phyloP scores from a whole-genome alignment of 2,797 vertebrate genomes.

The Rhinella marina region DNA sequence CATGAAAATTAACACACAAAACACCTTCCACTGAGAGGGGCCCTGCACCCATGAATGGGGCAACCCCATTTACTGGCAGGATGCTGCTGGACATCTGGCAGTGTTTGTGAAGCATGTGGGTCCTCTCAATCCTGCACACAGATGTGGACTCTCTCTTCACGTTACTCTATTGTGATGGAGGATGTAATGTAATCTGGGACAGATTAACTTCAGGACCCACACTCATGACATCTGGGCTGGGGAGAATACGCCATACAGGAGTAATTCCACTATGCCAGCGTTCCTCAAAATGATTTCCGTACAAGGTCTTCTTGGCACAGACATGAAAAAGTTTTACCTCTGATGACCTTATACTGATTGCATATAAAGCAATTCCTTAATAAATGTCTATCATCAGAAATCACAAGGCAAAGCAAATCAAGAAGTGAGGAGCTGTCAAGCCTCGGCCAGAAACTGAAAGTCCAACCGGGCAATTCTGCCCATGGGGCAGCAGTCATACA shows the following conservation, averaged over 20 bases:
- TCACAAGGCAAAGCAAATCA: background rate
- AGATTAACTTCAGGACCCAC: slow-evolving; percentile 19
- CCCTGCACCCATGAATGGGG: background rate
- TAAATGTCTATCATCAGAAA: background rate
- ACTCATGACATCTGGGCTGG: slow-evolving; percentile 9
- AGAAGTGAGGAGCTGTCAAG: background rate
- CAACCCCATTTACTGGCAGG: slow-evolving; percentile 14
- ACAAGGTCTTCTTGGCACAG: background rate
- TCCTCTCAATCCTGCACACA: slow-evolving; percentile 27
- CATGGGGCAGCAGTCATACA: too few relatives aligned
- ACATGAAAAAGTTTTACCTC: background rate
- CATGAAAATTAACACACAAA: slow-evolving; percentile 31
- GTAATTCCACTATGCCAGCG: background rate
- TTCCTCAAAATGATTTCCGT: background rate
- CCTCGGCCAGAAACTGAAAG: too few relatives aligned
- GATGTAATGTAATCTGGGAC: slow-evolving; percentile 23
- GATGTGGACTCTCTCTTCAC: slow-evolving; percentile 27
- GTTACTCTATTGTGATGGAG: slow-evolving; percentile 29
- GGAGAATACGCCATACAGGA: background rate
- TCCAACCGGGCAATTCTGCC: background rate
- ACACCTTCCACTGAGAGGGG: slow-evolving; percentile 22
- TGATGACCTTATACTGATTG: background rate
- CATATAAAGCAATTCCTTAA: background rate
- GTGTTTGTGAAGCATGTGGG: slow-evolving; percentile 25
- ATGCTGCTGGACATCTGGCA: slow-evolving; percentile 27